Evolutionary conservation across 2,797 vertebrate species (phyloP), one percentile per base, ranked within the genome.

Genomic region (Coregonus ussuriensis): DNA sequence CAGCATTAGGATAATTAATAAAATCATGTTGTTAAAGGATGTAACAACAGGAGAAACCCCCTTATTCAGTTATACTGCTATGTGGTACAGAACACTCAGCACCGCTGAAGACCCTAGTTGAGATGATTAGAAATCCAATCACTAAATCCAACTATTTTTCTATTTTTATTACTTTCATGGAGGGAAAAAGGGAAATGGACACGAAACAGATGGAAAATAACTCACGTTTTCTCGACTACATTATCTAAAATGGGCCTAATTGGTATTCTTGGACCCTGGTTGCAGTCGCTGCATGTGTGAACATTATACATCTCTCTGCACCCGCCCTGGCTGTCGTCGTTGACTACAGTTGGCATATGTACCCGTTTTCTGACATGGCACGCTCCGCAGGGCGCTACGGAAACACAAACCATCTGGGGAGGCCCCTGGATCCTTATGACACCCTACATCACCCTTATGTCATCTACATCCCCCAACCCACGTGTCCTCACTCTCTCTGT

Each of bases 201-300:
- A 77, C 70, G 77, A 81, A 82, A 72, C 84, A 88, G 81, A 85
- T 88, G 83, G 81, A 77, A 82, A 78, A 79, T 59, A 6, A 70
- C 25, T 84, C 74, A 76, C 74, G 5, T 16, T 6, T 18, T 59
- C 76, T 77, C 71, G 77, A 83, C 83, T 72, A 35, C 69, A 75
- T 77, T 79, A 75, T 82, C 41, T 72, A 81, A 83, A 83, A 69
- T 51, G 66, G 72, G 63, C 72, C 77, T 84, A 82, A 86, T 76
- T 85, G 79, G 81, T 81, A 75, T 86, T 88, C 75, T 86, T 84
- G 82, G 82, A 83, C 73, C 77, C 41, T 37, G 15, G 63, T 71
- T 65, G 54, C 52, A 73, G 75, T 81, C 72, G 62, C 72, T 33
- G 52, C 79, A 83, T 67, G 83, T 83, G 86, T 87, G 80, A 80